These are phyloP conservation scores for Rugalucina vietnamica DNA, from an alignment of 2,888 invertebrate genomes.

Conservation along the genomic window DNA sequence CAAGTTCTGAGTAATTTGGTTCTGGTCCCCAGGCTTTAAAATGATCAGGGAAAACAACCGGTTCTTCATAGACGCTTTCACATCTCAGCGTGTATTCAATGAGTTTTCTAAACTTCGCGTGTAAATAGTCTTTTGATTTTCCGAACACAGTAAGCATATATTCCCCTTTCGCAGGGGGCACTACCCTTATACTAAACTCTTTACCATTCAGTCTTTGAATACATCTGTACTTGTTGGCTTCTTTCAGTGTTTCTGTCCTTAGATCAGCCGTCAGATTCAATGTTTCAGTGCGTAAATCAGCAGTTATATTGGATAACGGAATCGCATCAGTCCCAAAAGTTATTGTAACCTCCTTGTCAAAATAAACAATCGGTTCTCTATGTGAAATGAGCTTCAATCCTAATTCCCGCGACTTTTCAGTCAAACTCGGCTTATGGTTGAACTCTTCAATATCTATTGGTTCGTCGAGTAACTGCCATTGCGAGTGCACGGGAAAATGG, in stretches of 20 bases:
- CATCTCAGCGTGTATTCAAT: slow-evolving; percentile 58
- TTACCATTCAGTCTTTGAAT: slow-evolving; percentile 51
- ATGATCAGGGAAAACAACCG: slow-evolving; percentile 58
- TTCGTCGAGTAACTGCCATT: slow-evolving; percentile 69
- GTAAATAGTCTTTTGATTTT: slow-evolving; percentile 56
- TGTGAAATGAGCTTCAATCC: slow-evolving; percentile 62
- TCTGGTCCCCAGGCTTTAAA: slow-evolving; percentile 63
- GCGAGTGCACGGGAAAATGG: slow-evolving; percentile 68
- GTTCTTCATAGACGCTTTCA: slow-evolving; percentile 39
- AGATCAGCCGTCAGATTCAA: slow-evolving; percentile 58
- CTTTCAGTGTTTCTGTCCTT: slow-evolving; percentile 21
- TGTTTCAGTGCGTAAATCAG: slow-evolving; percentile 39
- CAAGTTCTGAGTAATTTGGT: slow-evolving; percentile 63
- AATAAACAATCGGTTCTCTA: slow-evolving; percentile 50
- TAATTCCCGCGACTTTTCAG: slow-evolving; percentile 54
- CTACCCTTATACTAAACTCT: slow-evolving; percentile 58
- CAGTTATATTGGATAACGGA: slow-evolving; percentile 58
- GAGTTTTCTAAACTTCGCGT: slow-evolving; percentile 56
- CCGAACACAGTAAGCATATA: slow-evolving; percentile 64
- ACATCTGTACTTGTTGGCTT: slow-evolving; percentile 51
- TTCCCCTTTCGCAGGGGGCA: slow-evolving; percentile 59
- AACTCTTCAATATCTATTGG: slow-evolving; percentile 65
- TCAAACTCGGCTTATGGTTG: slow-evolving; percentile 59
- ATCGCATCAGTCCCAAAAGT: slow-evolving; percentile 51
- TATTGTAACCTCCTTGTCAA: slow-evolving; percentile 57